phyloP scores from a whole-genome alignment of 2,113 vertebrate species.

The Peromyscus polionotus region DNA sequence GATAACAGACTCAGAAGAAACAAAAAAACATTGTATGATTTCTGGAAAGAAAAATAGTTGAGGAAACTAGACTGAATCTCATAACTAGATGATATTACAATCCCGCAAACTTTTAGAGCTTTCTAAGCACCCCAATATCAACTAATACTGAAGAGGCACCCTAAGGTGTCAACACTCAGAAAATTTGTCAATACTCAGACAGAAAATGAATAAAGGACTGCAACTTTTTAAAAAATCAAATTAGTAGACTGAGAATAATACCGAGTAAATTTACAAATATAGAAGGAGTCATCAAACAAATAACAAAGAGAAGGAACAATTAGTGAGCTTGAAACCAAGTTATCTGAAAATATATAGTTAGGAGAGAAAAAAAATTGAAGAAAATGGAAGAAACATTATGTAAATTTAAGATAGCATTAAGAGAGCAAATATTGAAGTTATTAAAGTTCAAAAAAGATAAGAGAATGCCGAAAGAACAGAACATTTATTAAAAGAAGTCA shows the following conservation, averaged over 20 bases:
- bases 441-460: neutral
- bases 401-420: neutral
- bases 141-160: neutral
- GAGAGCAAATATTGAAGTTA: neutral
- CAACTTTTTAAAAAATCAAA: neutral
- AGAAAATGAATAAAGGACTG: neutral
- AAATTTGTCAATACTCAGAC: neutral
- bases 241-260: neutral
- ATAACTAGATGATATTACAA: neutral
- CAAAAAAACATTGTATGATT: neutral
- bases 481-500: neutral
- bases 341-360: neutral
- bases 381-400: neutral
- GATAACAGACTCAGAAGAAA: neutral
- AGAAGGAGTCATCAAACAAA: neutral
- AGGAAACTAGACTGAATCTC: neutral
- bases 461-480: neutral
- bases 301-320: neutral
- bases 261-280: neutral
- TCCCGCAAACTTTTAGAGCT: neutral
- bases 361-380: neutral
- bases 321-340: neutral
- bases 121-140: neutral
- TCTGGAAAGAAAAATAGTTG: neutral
- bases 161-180: neutral